A percentile compares a stretch with the other conserved stretches of the same genome.
These are phyloP conservation scores for Indri indri DNA, from an alignment of 2,113 vertebrate genomes.

Conservation along the genomic window DNA sequence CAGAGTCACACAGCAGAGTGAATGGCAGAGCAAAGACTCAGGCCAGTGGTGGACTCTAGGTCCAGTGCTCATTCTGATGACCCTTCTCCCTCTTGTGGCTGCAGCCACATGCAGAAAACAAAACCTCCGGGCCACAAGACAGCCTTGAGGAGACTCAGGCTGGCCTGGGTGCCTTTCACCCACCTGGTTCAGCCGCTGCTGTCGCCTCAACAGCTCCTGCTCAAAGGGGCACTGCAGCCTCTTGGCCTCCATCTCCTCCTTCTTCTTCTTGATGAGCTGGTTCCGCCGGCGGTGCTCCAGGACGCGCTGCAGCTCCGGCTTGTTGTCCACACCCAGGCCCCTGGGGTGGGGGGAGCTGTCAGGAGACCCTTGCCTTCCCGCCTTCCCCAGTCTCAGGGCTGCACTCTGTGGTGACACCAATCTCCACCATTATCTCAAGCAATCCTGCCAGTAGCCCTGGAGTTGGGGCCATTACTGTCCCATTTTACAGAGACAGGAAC, in stretches of 20 bases:
- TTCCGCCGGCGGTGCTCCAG: constrained; percentile 93
- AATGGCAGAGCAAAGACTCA: neutral
- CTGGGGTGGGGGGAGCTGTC: constrained; percentile 42
- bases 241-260: constrained; percentile 92
- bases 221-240: constrained; percentile 94
- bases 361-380: neutral
- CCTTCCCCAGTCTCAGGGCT: neutral
- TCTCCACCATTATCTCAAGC: neutral
- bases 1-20: neutral
- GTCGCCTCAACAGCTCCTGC: constrained; percentile 93
- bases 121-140: neutral
- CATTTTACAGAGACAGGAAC: neutral
- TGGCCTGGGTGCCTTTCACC: neutral
- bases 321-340: constrained; percentile 87
- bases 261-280: constrained; percentile 91
- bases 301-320: constrained; percentile 95
- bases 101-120: neutral
- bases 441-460: fast-evolving
- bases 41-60: neutral
- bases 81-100: fast-evolving
- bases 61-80: neutral
- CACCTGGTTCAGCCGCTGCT: constrained; percentile 94
- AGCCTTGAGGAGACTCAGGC: neutral
- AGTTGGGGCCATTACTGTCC: neutral
- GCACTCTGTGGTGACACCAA: neutral